Conservation (phyloP, 2,888 invertebrate species). For the Agrotis ipsilon region DNA sequence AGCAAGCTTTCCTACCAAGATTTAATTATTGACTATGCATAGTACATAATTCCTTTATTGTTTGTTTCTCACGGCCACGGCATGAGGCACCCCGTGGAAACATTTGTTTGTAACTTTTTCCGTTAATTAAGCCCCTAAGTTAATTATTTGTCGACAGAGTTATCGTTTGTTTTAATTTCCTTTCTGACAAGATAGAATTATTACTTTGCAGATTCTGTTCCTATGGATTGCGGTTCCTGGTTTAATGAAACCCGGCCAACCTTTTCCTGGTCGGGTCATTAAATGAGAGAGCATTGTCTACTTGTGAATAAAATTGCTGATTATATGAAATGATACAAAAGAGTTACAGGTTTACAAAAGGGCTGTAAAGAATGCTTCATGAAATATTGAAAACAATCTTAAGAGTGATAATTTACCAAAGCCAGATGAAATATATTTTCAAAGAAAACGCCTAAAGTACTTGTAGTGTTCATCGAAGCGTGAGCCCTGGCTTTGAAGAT, state of each 20-base stretch:
- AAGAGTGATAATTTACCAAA: too few species aligned
- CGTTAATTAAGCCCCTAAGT: slow-evolving; percentile 50
- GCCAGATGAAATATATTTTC: background rate
- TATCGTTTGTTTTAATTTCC: slow-evolving; percentile 61
- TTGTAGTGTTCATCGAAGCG: slow-evolving; percentile 17
- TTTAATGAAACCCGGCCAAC: slow-evolving; percentile 19
- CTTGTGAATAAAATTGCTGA: slow-evolving; percentile 22
- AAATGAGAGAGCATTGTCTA: slow-evolving; percentile 30
- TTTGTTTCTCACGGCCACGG: slow-evolving; percentile 40
- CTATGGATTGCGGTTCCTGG: slow-evolving; percentile 15
- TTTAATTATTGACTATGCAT: slow-evolving; percentile 39
- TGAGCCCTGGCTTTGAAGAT: background rate
- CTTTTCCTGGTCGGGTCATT: slow-evolving; percentile 13
- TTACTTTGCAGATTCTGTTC: slow-evolving; percentile 44
- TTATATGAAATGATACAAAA: slow-evolving; percentile 24
- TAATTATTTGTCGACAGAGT: slow-evolving; percentile 54
- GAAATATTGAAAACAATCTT: too few species aligned
- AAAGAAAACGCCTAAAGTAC: slow-evolving; percentile 1
- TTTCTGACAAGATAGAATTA: slow-evolving; percentile 49
- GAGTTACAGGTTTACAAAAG: background rate
- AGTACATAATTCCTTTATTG: slow-evolving; percentile 41
- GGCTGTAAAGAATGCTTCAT: background rate
- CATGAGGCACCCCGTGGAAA: slow-evolving; percentile 43
- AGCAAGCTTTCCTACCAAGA: slow-evolving; percentile 16
- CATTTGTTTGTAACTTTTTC: slow-evolving; percentile 46